These are phyloP conservation scores for Chionoecetes opilio DNA, from an alignment of 1,140 invertebrate genomes.

Conservation along the genomic window DNA sequence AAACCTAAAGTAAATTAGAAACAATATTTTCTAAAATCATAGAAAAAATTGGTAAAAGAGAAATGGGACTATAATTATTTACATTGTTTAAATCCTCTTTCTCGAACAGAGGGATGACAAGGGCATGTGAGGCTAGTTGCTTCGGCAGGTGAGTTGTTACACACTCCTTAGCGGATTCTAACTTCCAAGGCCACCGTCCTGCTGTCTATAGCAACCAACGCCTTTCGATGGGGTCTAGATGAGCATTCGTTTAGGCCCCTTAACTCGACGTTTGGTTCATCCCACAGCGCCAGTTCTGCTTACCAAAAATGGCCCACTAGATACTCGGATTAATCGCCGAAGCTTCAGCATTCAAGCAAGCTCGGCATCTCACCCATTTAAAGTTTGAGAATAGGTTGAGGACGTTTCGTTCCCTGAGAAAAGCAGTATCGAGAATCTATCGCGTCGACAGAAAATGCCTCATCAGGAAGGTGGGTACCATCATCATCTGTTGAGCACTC, in stretches of 20 bases:
- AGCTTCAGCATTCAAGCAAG: conserved; percentile 27
- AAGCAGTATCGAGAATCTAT: no score
- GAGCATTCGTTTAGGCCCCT: conserved; percentile 66
- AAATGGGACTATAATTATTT: no score
- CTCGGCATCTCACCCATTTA: conserved; percentile 27
- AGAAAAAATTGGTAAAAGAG: no score
- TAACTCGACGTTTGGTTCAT: conserved; percentile 70
- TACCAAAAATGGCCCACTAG: conserved; percentile 8
- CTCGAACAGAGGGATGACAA: no score
- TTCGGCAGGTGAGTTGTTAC: conserved; percentile 95
- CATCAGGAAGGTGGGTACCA: no score
- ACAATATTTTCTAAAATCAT: no score
- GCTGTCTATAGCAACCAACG: conserved; percentile 93
- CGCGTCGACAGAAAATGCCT: no score
- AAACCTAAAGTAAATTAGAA: no score
- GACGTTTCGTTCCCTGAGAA: conserved; percentile 27
- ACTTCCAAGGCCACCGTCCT: conserved; percentile 93
- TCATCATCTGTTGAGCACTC: no score
- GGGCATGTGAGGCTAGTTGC: conserved; percentile 93
- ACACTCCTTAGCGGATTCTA: conserved; percentile 94
- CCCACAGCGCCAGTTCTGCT: conserved; percentile 67
- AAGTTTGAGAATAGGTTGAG: conserved; percentile 29
- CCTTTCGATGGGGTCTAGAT: conserved; percentile 86
- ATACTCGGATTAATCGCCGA: conserved; percentile 7
- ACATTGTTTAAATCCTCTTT: no score